Base-by-base conservation (phyloP, 2,797 vertebrate genomes). In the Phoxinus dragarum region DNA sequence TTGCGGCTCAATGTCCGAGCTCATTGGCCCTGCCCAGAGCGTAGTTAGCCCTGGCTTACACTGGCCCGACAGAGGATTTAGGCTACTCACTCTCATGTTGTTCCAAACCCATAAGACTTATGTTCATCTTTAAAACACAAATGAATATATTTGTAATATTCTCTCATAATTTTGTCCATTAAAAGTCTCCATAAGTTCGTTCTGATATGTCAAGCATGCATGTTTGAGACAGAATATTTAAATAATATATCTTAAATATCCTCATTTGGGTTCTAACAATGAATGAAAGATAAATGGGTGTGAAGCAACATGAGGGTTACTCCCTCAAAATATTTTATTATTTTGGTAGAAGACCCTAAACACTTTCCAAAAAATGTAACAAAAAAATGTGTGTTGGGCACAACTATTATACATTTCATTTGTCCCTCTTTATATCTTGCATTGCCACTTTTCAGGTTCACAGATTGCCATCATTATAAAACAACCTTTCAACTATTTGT, bases 401-500 rank as follows among this genome's bases (percentile, higher is more conserved):
- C 31, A 64, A 19, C 4, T 59, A 44, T 34, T 34, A 10, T 52
- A 49, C 27, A 14, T 52, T 34, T 47, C 1, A 4, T 59, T 61
- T 40, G 56, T 21, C 19, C 52, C 34, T 74, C 17, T 59, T 59
- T 59, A 42, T n/a, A 42, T 31, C 6, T 31, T 64, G 3, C 44
- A 67, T 67, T 34, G 6, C 12, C 71, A 74, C 44, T 69, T 42
- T 40, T 73, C 44, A 40, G 14, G 64, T 59, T 77, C 31, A 66
- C 68, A 80, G 56, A 47, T 42, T 66, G 64, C 6, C 16, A n/a
- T 77, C 16, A 54, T 16, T 77, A 69, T 69, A 68, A 59, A 42
- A 19, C 4, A 4, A 59, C 49, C 47, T 84, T 84, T 84, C 7
- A 77, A 36, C 64, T 69, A 56, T 71, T 78, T 59, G 36, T 69